Percentiles rank a stretch among this genome's conserved stretches.
Evolutionary conservation across 1,140 invertebrate species (phyloP).

Genomic region (Matsumurasca onukii): DNA sequence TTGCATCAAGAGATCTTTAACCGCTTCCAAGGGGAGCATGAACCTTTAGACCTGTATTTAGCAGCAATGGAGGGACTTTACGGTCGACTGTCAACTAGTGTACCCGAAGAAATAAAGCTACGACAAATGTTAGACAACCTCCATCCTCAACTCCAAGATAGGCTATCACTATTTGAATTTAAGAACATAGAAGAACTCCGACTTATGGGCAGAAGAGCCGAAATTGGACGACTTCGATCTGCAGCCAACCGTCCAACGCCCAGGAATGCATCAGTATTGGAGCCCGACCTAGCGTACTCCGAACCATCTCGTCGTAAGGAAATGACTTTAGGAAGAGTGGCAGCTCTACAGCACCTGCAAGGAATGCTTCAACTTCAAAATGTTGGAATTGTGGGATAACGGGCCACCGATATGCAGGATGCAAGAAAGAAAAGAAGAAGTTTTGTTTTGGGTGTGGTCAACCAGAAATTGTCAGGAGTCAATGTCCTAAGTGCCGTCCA

Average conservation of each 20-base stretch:
- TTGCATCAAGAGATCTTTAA: slow-evolving; percentile 8
- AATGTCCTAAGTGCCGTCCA: background rate
- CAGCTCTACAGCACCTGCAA: background rate
- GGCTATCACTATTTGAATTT: background rate
- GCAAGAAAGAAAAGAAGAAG: slow-evolving; percentile 4
- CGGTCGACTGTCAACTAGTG: background rate
- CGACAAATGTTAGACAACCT: background rate
- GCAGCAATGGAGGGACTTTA: slow-evolving; percentile 7
- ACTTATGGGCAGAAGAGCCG: background rate
- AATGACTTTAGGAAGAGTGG: background rate
- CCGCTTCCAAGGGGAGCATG: background rate
- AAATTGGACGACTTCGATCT: background rate
- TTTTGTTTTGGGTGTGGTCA: slow-evolving; percentile 10
- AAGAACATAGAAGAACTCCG: background rate
- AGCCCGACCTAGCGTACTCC: slow-evolving; percentile 10
- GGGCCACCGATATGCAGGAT: slow-evolving; percentile 9
- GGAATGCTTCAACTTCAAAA: background rate
- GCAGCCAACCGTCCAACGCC: background rate
- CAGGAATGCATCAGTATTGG: background rate
- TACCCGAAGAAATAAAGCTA: background rate
- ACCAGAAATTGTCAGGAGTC: background rate
- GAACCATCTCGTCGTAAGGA: background rate
- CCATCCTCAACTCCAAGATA: background rate
- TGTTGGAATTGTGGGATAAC: slow-evolving; percentile 10
- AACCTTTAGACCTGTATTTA: slow-evolving; percentile 1